These are phyloP conservation scores for Bufo bufo DNA, from an alignment of 2,113 vertebrate species.

Conservation along the genomic window DNA sequence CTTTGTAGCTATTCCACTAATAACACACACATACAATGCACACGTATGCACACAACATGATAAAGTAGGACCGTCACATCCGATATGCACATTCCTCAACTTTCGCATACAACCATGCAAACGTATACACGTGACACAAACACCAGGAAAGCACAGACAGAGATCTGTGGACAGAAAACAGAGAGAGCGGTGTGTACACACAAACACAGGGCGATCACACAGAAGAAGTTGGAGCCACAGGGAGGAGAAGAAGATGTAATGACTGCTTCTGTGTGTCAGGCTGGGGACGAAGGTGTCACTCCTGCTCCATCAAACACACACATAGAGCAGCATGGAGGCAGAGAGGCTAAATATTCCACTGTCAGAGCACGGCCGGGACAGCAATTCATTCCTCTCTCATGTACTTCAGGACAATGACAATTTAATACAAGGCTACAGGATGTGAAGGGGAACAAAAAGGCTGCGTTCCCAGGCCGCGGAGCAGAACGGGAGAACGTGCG, in stretches of 20 bases:
- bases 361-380: conserved; percentile 80
- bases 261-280: conserved; percentile 64
- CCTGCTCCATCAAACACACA: conserved; percentile 76
- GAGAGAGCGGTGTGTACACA: not conserved
- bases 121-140: not conserved
- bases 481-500: not conserved
- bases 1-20: not conserved
- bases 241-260: conserved; percentile 62
- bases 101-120: not conserved
- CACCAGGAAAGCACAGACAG: not conserved
- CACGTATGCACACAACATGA: not conserved
- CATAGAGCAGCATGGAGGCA: conserved; percentile 87
- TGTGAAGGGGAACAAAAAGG: conserved; percentile 76
- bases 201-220: conserved; percentile 9
- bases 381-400: conserved; percentile 87
- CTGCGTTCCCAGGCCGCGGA: conserved; percentile 71
- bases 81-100: not conserved
- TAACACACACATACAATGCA: not conserved
- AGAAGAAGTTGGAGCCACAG: conserved; percentile 45
- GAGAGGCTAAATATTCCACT: conserved; percentile 96
- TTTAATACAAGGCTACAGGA: conserved; percentile 82
- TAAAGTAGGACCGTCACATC: not conserved
- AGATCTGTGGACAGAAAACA: not conserved
- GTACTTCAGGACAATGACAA: conserved; percentile 86
- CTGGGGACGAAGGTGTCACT: conserved; percentile 73